phyloP scores from a whole-genome alignment of 2,888 invertebrate genomes.

The Leuctra nigra region DNA sequence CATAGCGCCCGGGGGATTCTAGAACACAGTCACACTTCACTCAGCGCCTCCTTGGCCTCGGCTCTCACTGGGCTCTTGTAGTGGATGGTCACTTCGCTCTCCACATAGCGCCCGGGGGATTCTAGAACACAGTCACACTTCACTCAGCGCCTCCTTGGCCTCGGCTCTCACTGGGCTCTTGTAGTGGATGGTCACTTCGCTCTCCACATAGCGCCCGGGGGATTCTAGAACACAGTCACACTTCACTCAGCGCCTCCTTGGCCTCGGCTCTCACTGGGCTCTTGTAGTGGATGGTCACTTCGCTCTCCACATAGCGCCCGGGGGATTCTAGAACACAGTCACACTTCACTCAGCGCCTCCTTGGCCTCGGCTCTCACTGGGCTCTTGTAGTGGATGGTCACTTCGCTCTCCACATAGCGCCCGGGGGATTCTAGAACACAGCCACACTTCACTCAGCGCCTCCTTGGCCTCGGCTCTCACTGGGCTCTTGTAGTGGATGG shows the following conservation, averaged over 20 bases:
- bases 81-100: constrained; percentile 91
- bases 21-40: constrained; percentile 83
- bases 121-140: constrained; percentile 88
- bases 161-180: constrained; percentile 81
- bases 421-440: constrained; percentile 84
- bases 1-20: constrained; percentile 85
- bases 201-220: constrained; percentile 82
- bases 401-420: constrained; percentile 86
- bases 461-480: constrained; percentile 83
- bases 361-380: constrained; percentile 84
- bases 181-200: constrained; percentile 92
- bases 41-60: constrained; percentile 70
- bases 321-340: constrained; percentile 85
- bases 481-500: constrained; percentile 88
- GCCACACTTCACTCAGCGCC: constrained; percentile 72
- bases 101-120: constrained; percentile 82
- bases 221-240: constrained; percentile 88
- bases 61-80: constrained; percentile 83
- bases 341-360: constrained; percentile 73
- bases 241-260: constrained; percentile 70
- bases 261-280: constrained; percentile 83
- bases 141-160: constrained; percentile 69
- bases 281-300: constrained; percentile 90
- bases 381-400: constrained; percentile 88
- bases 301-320: constrained; percentile 82